Base-by-base conservation (phyloP, 2,113 vertebrate genomes). In the Ictalurus furcatus region DNA sequence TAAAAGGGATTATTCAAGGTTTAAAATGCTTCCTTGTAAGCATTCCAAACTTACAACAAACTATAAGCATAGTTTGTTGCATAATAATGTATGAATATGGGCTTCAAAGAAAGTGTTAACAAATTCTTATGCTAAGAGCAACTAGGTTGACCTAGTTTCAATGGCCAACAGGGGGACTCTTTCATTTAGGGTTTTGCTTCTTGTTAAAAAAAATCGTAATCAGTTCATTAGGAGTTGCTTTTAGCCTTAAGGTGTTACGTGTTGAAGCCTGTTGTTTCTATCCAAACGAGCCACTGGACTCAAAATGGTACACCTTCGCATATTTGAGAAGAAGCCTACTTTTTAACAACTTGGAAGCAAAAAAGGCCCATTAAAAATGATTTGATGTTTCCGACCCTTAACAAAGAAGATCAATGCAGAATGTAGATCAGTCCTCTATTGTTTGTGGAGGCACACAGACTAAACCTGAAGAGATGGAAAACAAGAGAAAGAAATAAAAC, bases 371-470 rank as follows among this genome's bases (percentile, higher is more conserved):
- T 59, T 61, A 88, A 82, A 91, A 93, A 93, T 76, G 78, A 84
- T 90, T 88, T 78, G 84, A 91, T 92, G 92, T 69, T 88, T 89
- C 88, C n/a, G 74, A 86, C 82, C 65, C 87, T 88, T 76, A 93
- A 93, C 89, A 90, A 92, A 93, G 92, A 54, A 48, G 81, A 84
- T 88, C 78, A n/a, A 89, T 91, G 90, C 61, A 34, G 37, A 74
- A 85, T 78, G 90, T 67, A 89, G 89, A 94, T 94, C 92, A 84
- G 95, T 84, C 91, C 80, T 40, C 91, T 91, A 92, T 94, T 93
- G 93, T 94, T 93, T 93, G 92, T 91, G 91, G 85, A 92, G 88
- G 80, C 87, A 91, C 86, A 91, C 30, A 89, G 78, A 76, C 88
- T 91, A 87, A 91, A 91, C 90, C 85, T 90, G 92, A 92, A 90